Evolutionary conservation across 2,797 vertebrate genomes (phyloP).

Genomic region (Salmo trutta): DNA sequence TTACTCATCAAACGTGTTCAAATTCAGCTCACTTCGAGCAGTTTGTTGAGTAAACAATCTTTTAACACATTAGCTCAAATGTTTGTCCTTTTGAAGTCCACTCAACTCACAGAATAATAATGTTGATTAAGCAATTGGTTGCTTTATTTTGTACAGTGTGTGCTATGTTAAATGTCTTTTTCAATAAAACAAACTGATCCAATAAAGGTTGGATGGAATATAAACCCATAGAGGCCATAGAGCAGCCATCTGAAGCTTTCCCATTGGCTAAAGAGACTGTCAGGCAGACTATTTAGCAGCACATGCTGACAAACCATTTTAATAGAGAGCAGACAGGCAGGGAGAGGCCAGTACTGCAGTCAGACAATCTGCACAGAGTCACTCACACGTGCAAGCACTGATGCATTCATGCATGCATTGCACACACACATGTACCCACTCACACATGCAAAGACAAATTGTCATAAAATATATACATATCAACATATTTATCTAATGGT

Average conservation of each 20-base stretch:
- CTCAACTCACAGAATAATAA: no score
- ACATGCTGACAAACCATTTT: neutral
- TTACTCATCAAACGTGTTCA: no score
- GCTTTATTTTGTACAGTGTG: neutral
- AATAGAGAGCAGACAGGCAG: neutral
- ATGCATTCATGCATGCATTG: neutral
- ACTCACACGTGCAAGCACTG: neutral
- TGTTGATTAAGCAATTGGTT: no score
- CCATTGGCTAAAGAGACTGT: neutral
- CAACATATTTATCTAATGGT: neutral
- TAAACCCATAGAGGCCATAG: neutral
- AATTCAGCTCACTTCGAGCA: no score
- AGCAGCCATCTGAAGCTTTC: neutral
- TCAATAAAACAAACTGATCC: neutral
- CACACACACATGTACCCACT: neutral
- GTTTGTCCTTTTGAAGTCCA: no score
- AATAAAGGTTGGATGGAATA: neutral
- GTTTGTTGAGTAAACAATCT: no score
- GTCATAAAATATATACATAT: neutral
- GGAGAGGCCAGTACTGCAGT: neutral
- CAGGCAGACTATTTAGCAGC: neutral
- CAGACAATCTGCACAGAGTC: conserved; percentile 5
- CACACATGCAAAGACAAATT: neutral
- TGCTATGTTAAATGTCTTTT: neutral
- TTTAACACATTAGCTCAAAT: no score